Conservation (phyloP, 2,888 invertebrate species). For the Sicus ferrugineus region DNA sequence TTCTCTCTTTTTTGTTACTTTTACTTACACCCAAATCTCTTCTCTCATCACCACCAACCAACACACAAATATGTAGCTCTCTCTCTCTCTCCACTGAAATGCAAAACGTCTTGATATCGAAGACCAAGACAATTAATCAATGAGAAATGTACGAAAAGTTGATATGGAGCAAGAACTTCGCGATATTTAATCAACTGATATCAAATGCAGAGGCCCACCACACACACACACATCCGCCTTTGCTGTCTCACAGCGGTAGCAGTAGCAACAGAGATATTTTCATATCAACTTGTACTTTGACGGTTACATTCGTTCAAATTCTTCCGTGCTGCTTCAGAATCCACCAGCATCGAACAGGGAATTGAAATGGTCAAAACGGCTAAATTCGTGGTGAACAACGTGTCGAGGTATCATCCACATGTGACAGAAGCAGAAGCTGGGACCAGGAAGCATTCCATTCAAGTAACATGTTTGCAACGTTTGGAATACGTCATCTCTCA, state of each 20-base stretch:
- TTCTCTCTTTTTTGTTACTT: too few relatives aligned
- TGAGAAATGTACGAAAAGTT: slow-evolving; percentile 29
- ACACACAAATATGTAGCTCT: too few relatives aligned
- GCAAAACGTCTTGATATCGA: slow-evolving; percentile 18
- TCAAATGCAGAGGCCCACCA: not conserved
- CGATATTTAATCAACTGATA: slow-evolving; percentile 29
- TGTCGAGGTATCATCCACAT: not conserved
- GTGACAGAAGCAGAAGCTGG: not conserved
- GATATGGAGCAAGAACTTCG: slow-evolving; percentile 9
- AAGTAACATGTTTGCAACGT: slow-evolving; percentile 17
- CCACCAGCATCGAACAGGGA: not conserved
- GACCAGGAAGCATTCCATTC: not conserved
- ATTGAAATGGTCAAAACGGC: slow-evolving; percentile 41
- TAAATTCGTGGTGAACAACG: slow-evolving; percentile 42
- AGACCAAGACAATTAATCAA: slow-evolving; percentile 24
- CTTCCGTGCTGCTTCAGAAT: not conserved
- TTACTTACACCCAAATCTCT: too few relatives aligned
- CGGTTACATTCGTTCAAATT: slow-evolving; percentile 1
- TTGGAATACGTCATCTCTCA: slow-evolving; percentile 45
- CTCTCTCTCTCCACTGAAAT: too few relatives aligned
- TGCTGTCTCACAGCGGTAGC: not conserved
- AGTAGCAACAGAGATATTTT: too few relatives aligned
- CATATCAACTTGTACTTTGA: not conserved
- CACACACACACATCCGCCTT: not conserved
- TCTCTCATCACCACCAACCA: too few relatives aligned